phyloP scores from a whole-genome alignment of 2,113 vertebrate species.

The Onychostoma macrolepis region DNA sequence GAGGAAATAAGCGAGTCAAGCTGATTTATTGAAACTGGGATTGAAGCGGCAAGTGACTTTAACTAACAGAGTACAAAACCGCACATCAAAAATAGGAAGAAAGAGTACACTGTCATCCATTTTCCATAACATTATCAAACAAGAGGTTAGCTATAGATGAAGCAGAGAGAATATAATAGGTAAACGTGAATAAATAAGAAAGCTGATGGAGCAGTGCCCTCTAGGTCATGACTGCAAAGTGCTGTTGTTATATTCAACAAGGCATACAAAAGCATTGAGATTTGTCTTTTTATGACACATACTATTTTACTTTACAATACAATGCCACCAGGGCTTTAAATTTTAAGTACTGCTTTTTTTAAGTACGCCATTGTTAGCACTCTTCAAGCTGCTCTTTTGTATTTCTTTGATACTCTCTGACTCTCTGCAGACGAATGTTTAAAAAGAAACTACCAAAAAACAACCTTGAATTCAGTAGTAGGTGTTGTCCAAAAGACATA shows the following conservation, averaged over 20 bases:
- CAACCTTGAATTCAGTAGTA: neutral
- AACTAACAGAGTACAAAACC: neutral
- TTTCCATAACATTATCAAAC: neutral
- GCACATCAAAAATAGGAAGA: neutral
- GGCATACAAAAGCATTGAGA: neutral
- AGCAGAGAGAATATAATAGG: neutral
- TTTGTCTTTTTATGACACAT: conserved; percentile 3
- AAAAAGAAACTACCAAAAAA: conserved; percentile 7
- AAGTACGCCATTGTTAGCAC: neutral
- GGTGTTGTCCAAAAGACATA: conserved; percentile 24
- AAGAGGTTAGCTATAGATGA: neutral
- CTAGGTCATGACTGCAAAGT: conserved; percentile 6
- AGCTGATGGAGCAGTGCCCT: neutral
- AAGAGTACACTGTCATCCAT: neutral
- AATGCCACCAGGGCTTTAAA: neutral
- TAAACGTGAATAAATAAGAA: neutral
- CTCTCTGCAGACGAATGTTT: neutral
- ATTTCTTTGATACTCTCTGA: neutral
- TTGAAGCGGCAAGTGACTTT: neutral
- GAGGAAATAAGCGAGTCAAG: neutral
- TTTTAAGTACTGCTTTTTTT: neutral
- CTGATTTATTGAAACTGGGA: neutral
- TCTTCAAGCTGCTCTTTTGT: neutral
- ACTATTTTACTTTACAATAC: neutral
- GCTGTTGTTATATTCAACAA: conserved; percentile 10